These are phyloP conservation scores for Villa cingulata DNA, from an alignment of 2,888 invertebrate genomes.

Conservation along the genomic window DNA sequence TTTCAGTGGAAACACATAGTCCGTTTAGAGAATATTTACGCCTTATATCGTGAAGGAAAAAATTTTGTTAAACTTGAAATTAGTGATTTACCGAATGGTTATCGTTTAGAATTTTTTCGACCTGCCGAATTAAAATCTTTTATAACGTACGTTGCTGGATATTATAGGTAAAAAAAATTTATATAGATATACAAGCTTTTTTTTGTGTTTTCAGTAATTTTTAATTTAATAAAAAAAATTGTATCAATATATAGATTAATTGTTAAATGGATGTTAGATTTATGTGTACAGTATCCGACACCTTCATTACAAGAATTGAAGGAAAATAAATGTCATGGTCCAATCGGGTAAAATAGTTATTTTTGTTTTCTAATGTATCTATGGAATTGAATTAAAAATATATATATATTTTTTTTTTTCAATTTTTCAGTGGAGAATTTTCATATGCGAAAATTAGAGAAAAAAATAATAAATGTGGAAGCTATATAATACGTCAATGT, in stretches of 20 bases:
- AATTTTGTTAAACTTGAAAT: slow-evolving; percentile 56
- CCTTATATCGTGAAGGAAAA: slow-evolving; percentile 59
- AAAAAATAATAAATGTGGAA: slow-evolving; percentile 61
- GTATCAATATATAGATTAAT: slow-evolving; percentile 54
- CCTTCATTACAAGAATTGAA: slow-evolving; percentile 63
- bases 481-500: slow-evolving; percentile 70
- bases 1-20: slow-evolving; percentile 60
- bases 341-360: slow-evolving; percentile 57
- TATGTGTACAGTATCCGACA: slow-evolving; percentile 68
- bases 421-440: slow-evolving; percentile 56
- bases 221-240: too few relatives aligned
- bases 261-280: slow-evolving; percentile 81
- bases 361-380: background rate
- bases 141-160: slow-evolving; percentile 70
- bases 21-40: slow-evolving; percentile 71
- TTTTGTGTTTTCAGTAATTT: too few relatives aligned
- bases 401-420: background rate
- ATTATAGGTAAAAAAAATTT: slow-evolving; percentile 49
- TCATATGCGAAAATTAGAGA: slow-evolving; percentile 72
- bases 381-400: background rate
- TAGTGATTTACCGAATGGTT: slow-evolving; percentile 38
- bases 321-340: slow-evolving; percentile 72
- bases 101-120: slow-evolving; percentile 27
- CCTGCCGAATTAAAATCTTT: slow-evolving; percentile 51
- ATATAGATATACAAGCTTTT: background rate